These are phyloP conservation scores for Mythimna loreyi DNA, from an alignment of 2,888 invertebrate species.

Conservation along the genomic window DNA sequence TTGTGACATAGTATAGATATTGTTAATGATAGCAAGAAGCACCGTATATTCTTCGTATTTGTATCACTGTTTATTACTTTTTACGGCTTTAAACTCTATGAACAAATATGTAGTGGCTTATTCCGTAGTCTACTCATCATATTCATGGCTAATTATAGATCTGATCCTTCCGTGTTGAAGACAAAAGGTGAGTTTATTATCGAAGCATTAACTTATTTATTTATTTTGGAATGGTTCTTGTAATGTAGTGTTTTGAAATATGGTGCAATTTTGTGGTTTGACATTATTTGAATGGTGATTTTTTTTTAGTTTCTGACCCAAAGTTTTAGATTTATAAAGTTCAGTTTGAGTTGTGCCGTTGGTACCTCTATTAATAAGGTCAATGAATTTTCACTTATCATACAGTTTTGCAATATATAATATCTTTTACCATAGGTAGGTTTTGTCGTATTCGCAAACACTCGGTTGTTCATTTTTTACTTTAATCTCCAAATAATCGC, in stretches of 20 bases:
- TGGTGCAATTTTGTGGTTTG: not conserved
- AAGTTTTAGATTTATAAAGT: too few species aligned
- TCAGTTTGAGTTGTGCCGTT: too few species aligned
- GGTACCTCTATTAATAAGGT: too few species aligned
- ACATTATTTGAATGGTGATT: too few species aligned
- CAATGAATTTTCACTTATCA: too few species aligned
- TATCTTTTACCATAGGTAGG: too few species aligned
- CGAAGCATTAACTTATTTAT: not conserved
- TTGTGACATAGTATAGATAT: not conserved
- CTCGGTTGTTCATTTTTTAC: too few species aligned
- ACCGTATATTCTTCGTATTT: constrained; percentile 16
- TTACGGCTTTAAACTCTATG: constrained; percentile 9
- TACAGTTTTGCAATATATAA: too few species aligned
- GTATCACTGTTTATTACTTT: constrained; percentile 23
- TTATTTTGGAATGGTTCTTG: not conserved
- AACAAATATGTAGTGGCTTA: constrained; percentile 30
- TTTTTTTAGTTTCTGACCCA: too few species aligned
- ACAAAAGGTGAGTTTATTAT: constrained; percentile 3
- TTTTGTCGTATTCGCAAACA: too few species aligned
- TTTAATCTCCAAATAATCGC: too few species aligned
- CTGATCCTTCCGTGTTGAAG: constrained; percentile 33
- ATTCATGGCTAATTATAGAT: constrained; percentile 36
- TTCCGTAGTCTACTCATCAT: not conserved
- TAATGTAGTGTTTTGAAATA: not conserved
- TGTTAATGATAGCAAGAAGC: constrained; percentile 5